A percentile compares a stretch with the other conserved stretches of the same genome.
phyloP scores from a whole-genome alignment of 2,797 vertebrate genomes.

The Allobates femoralis region DNA sequence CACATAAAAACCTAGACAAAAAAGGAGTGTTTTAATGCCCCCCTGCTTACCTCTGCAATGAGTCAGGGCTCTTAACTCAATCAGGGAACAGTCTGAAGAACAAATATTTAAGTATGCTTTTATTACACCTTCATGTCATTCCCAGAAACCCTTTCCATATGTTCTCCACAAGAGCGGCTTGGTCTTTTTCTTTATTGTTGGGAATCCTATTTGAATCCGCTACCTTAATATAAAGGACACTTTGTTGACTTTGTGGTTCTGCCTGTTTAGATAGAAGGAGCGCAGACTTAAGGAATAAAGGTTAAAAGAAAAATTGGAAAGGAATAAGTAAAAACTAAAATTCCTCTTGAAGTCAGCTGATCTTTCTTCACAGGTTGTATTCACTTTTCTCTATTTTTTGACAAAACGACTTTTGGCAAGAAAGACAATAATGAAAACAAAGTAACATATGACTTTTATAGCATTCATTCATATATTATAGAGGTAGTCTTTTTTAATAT shows the following conservation, averaged over 20 bases:
- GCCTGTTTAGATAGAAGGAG: slow-evolving; percentile 13
- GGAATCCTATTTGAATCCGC: slow-evolving; percentile 22
- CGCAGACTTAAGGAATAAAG: slow-evolving; percentile 1
- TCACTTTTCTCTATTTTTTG: neutral
- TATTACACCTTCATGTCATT: slow-evolving; percentile 50
- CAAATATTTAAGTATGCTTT: slow-evolving; percentile 50
- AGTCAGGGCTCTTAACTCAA: slow-evolving; percentile 35
- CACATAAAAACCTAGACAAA: slow-evolving; percentile 38
- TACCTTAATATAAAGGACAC: slow-evolving; percentile 7
- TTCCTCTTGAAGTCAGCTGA: slow-evolving; percentile 1
- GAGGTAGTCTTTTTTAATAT: neutral
- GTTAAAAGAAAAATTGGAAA: slow-evolving; percentile 2
- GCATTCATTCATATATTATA: neutral
- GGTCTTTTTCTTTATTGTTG: slow-evolving; percentile 20
- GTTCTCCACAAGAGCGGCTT: slow-evolving; percentile 15
- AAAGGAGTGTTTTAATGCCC: slow-evolving; percentile 45
- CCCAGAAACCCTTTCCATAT: slow-evolving; percentile 41
- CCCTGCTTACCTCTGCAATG: slow-evolving; percentile 19
- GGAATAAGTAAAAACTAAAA: neutral
- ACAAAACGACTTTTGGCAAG: neutral
- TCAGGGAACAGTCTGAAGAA: slow-evolving; percentile 29
- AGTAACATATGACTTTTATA: neutral
- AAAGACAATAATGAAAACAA: neutral
- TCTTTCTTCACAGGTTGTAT: slow-evolving; percentile 36
- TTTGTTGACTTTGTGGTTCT: slow-evolving; percentile 39